Evolutionary conservation across 2,113 vertebrate genomes (phyloP).

Genomic region (Indri indri): DNA sequence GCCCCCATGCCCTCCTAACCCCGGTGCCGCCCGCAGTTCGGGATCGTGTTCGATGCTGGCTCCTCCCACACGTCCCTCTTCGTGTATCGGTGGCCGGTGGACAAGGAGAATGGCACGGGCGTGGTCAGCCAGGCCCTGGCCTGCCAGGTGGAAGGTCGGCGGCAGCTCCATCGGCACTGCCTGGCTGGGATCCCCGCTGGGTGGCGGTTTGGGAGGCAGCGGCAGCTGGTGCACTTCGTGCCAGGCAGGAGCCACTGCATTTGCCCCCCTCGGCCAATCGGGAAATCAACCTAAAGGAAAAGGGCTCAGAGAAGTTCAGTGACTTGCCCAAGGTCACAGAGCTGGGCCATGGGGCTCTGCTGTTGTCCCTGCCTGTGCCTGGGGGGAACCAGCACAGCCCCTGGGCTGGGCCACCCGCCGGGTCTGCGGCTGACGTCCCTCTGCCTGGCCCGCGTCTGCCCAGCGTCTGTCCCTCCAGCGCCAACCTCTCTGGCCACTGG

Average conservation of each 20-base stretch:
- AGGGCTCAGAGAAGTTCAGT: rapidly evolving
- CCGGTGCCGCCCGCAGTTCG: conserved; percentile 83
- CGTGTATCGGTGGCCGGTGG: conserved; percentile 90
- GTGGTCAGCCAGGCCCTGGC: conserved; percentile 89
- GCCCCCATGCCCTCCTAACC: not conserved
- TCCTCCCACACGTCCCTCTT: conserved; percentile 93
- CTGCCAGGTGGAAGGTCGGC: conserved; percentile 87
- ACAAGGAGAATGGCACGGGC: conserved; percentile 92
- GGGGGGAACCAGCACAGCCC: too few relatives aligned
- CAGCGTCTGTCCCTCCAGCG: not conserved
- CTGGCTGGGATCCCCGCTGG: not conserved
- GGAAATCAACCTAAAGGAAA: rapidly evolving
- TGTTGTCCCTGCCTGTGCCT: not conserved
- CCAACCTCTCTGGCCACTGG: not conserved
- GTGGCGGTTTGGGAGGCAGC: rapidly evolving
- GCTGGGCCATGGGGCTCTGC: not conserved
- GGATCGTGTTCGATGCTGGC: conserved; percentile 93
- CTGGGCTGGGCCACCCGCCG: too few relatives aligned
- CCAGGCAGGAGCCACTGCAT: rapidly evolving
- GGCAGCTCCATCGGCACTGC: rapidly evolving
- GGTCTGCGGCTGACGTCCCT: too few relatives aligned
- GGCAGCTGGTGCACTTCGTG: not conserved
- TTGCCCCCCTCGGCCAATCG: not conserved
- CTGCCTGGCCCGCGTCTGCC: not conserved
- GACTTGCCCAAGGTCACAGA: not conserved